These are phyloP conservation scores for Cebidichthys violaceus DNA, from an alignment of 2,113 vertebrate species.

Conservation along the genomic window DNA sequence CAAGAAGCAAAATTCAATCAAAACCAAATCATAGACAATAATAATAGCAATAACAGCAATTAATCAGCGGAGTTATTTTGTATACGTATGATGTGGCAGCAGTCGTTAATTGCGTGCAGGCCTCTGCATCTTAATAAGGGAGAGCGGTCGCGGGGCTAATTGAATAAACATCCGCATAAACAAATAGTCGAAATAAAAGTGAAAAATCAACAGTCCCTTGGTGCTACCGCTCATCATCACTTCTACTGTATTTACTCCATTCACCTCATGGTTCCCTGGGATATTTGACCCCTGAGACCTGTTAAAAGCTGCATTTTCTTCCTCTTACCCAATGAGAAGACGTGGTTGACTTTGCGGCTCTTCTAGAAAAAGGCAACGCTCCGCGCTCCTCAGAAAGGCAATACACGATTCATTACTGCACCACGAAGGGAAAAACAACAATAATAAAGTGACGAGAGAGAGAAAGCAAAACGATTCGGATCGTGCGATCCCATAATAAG, in stretches of 20 bases:
- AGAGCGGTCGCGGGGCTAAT: slow-evolving; percentile 33
- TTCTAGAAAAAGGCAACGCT: slow-evolving; percentile 28
- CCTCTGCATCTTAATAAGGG: slow-evolving; percentile 35
- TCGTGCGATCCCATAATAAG: slow-evolving; percentile 20
- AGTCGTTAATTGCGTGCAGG: slow-evolving; percentile 26
- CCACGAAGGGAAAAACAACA: slow-evolving; percentile 36
- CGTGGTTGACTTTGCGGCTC: slow-evolving; percentile 37
- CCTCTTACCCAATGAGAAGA: too few relatives aligned
- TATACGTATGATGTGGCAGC: slow-evolving; percentile 25
- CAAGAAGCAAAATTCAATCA: slow-evolving; percentile 59
- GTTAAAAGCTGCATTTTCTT: slow-evolving; percentile 22
- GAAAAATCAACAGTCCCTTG: slow-evolving; percentile 45
- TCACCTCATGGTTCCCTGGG: slow-evolving; percentile 51
- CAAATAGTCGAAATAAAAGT: slow-evolving; percentile 58
- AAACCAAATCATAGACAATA: slow-evolving; percentile 48
- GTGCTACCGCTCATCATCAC: slow-evolving; percentile 34
- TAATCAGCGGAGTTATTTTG: slow-evolving; percentile 51
- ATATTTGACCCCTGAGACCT: slow-evolving; percentile 50
- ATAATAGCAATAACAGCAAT: slow-evolving; percentile 59
- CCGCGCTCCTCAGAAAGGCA: slow-evolving; percentile 27
- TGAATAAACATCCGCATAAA: slow-evolving; percentile 56
- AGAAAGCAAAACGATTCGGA: slow-evolving; percentile 12
- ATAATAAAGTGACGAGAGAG: slow-evolving; percentile 8
- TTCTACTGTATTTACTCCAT: slow-evolving; percentile 44
- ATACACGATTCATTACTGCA: slow-evolving; percentile 44